These are phyloP conservation scores for Hemicordylus capensis DNA, from an alignment of 2,113 vertebrate species.

Conservation along the genomic window DNA sequence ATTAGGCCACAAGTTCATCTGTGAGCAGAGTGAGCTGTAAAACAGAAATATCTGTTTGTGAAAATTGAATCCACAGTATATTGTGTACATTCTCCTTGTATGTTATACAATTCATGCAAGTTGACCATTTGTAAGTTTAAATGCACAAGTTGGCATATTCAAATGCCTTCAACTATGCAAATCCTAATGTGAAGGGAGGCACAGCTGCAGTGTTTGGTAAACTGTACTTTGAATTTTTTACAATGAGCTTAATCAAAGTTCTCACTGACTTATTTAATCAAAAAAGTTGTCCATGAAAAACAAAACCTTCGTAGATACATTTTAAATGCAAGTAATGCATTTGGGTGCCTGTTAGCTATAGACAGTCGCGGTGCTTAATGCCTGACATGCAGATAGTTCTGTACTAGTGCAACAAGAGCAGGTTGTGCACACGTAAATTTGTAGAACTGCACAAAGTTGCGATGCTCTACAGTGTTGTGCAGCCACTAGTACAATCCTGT, in stretches of 20 bases:
- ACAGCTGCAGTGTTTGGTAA: not conserved
- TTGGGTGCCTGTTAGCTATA: not conserved
- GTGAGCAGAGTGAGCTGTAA: not conserved
- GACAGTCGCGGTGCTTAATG: too few relatives aligned
- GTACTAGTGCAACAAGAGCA: too few relatives aligned
- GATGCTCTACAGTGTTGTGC: too few relatives aligned
- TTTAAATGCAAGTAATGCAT: not conserved
- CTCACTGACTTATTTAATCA: not conserved
- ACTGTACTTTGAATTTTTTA: not conserved
- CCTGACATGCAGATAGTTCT: too few relatives aligned
- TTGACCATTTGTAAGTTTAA: not conserved
- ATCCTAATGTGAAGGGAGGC: not conserved
- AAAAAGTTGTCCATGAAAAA: not conserved
- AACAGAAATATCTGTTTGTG: not conserved
- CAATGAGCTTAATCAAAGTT: not conserved
- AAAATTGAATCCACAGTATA: not conserved
- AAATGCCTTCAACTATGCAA: not conserved
- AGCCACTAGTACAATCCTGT: too few relatives aligned
- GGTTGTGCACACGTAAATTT: too few relatives aligned
- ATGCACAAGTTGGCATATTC: not conserved
- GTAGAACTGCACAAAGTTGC: too few relatives aligned
- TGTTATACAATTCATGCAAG: not conserved
- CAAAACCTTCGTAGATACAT: not conserved
- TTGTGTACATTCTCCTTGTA: not conserved
- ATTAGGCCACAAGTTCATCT: not conserved